Percentiles rank a stretch among this genome's conserved stretches.
phyloP scores from a whole-genome alignment of 1,140 invertebrate species.

The Melitaea cinxia region DNA sequence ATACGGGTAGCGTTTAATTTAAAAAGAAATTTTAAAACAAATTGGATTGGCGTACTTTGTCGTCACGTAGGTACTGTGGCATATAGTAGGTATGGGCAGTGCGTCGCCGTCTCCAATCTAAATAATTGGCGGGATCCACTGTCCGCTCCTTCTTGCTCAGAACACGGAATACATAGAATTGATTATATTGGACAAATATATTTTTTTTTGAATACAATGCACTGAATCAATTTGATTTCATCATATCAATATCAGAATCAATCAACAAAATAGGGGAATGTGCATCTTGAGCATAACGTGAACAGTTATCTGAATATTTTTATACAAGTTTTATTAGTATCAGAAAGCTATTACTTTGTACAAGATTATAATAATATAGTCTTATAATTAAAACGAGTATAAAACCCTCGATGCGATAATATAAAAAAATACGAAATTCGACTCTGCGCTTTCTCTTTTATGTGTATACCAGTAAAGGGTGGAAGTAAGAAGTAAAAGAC shows the following conservation, averaged over 20 bases:
- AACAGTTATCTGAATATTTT: too few species aligned
- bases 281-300: too few species aligned
- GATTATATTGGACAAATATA: constrained; percentile 19
- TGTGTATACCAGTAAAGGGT: constrained; percentile 78
- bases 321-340: too few species aligned
- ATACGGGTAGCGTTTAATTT: background rate
- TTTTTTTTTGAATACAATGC: background rate
- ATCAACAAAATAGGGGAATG: too few species aligned
- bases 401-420: background rate
- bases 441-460: constrained; percentile 55
- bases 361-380: background rate
- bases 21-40: constrained; percentile 1
- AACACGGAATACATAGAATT: constrained; percentile 49
- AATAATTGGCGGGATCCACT: constrained; percentile 76
- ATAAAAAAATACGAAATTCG: constrained; percentile 32
- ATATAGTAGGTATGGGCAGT: constrained; percentile 37
- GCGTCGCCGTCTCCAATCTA: constrained; percentile 77
- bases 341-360: background rate
- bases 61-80: constrained; percentile 1
- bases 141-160: constrained; percentile 64
- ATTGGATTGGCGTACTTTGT: constrained; percentile 24
- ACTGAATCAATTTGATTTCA: too few species aligned
- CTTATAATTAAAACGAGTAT: background rate
- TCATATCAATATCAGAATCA: too few species aligned
- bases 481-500: constrained; percentile 80